Base-by-base conservation (phyloP, 2,888 invertebrate genomes). In the Laspeyria flexula region DNA sequence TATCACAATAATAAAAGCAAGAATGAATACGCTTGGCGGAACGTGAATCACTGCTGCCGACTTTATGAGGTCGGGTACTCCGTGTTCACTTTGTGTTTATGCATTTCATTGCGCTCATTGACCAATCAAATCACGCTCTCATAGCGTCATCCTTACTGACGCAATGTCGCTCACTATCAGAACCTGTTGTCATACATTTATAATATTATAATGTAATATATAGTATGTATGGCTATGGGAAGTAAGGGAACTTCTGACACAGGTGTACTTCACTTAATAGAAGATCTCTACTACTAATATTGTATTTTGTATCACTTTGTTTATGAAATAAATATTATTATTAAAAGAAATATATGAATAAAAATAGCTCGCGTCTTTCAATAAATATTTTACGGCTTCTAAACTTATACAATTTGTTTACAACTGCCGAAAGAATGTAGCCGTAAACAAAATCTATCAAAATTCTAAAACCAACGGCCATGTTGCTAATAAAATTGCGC, bases 401-500 rank as follows among this genome's bases (percentile, higher is more conserved):
- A 33, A 33, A 33, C 18, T 9, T 3, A 18, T 25, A 25, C 13
- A 47, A 49, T 49, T 35, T 31, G 37, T 30, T n/a, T 30, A 16
- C 12, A 45, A 42, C 33, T 30, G 33, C n/a, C 54, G 65, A 61
- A 60, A 55, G 29, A 62, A 53, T 61, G 50, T 55, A 64, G 53
- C 49, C 46, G 43, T 60, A 27, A 60, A 50, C 18, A 45, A 47
- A 31, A 46, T 66, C 61, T 6, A 25, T 65, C 54, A 74, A 76
- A 79, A 75, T 79, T 75, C 53, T 59, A 55, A 64, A 73, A 60
- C 64, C 65, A 39, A 50, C 61, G 51, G 46, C 73, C 60, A 63
- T 71, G 74, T 68, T 73, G 68, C 69, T 69, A 78, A 81, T 83
- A 83, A 85, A 83, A 79, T 75, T 56, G 68, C 61, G 63, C 75